Conservation (phyloP, 2,113 vertebrate genomes). For the Micronycteris hirsuta region DNA sequence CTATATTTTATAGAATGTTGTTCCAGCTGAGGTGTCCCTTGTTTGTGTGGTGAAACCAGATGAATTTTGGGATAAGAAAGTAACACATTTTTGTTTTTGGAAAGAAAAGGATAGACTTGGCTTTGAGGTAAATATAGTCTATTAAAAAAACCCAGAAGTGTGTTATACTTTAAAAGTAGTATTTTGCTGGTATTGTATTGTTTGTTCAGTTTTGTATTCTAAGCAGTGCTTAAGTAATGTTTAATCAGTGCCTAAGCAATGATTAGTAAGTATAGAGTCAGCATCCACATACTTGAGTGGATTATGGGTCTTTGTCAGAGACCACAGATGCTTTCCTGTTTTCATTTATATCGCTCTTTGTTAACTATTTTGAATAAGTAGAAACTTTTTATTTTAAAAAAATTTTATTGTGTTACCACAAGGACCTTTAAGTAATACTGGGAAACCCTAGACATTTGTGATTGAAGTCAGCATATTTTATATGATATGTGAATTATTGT, state of each 20-base stretch:
- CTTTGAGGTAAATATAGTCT: slow-evolving; percentile 90
- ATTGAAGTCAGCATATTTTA: not conserved
- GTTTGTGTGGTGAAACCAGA: slow-evolving; percentile 99
- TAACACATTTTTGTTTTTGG: slow-evolving; percentile 99
- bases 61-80: slow-evolving; percentile 99
- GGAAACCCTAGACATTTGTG: not conserved
- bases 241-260: not conserved
- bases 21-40: slow-evolving; percentile 97
- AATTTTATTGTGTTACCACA: not conserved
- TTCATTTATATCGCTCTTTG: not conserved
- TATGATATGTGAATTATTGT: not conserved
- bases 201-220: not conserved
- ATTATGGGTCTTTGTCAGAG: not conserved
- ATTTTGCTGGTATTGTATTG: not conserved
- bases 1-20: slow-evolving; percentile 90
- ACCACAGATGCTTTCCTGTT: not conserved
- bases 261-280: not conserved
- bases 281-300: not conserved
- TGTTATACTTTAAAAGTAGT: slow-evolving; percentile 4
- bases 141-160: not conserved
- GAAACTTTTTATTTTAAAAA: not conserved
- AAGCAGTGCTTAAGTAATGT: not conserved
- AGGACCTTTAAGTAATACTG: not conserved
- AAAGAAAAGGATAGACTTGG: slow-evolving; percentile 99
- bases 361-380: slow-evolving; percentile 13